Percentiles rank a stretch among this genome's conserved stretches.
These are phyloP conservation scores for Smutsia temminckii DNA, from an alignment of 2,797 vertebrate species.

Conservation along the genomic window DNA sequence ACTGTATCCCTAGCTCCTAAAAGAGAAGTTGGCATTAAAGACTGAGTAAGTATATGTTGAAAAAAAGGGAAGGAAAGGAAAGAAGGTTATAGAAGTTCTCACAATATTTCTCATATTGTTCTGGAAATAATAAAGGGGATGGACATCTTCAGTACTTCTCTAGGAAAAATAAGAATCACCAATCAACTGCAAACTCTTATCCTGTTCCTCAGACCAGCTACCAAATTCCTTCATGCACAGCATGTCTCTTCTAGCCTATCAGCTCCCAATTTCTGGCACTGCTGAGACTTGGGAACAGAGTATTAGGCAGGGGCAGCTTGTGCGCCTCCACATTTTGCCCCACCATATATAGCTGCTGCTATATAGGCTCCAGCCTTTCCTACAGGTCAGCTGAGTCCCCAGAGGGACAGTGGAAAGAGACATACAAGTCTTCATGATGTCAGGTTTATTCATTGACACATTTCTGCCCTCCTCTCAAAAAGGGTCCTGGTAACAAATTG, in stretches of 20 bases:
- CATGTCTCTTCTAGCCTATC: neutral
- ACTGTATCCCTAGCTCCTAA: neutral
- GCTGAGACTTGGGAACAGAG: neutral
- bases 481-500: neutral
- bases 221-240: neutral
- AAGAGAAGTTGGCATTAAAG: neutral
- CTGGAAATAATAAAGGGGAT: neutral
- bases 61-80: neutral
- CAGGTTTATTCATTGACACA: neutral
- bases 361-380: neutral
- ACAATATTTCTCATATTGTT: constrained; percentile 37
- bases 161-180: constrained; percentile 51
- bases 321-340: neutral
- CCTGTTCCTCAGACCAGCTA: neutral
- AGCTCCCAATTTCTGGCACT: neutral
- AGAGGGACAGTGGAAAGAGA: neutral
- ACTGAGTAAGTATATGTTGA: neutral
- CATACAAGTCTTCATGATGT: neutral
- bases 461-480: neutral
- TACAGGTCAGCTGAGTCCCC: neutral
- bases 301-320: neutral
- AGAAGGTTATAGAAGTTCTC: neutral
- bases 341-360: neutral
- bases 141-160: neutral
- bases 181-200: neutral